Percentiles rank a stretch among this genome's conserved stretches.
phyloP scores from a whole-genome alignment of 2,888 invertebrate genomes.

The Scrobipalpa atriplicella region DNA sequence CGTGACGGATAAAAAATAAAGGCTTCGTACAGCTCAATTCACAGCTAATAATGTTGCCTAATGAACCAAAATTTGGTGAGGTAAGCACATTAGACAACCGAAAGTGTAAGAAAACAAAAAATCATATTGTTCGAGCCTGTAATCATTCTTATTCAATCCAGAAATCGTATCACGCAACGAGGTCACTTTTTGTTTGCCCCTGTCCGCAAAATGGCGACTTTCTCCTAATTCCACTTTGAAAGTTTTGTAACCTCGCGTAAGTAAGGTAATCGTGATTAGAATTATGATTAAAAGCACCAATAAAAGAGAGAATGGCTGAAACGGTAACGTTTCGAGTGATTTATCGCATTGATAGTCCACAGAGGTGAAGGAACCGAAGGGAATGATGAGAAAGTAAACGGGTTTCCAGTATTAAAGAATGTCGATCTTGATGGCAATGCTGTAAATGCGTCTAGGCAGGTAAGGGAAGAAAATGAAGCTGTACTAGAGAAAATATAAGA shows the following conservation, averaged over 20 bases:
- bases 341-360: conserved; percentile 20
- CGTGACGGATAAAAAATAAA: neutral
- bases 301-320: conserved; percentile 48
- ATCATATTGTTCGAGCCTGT: conserved; percentile 23
- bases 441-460: conserved; percentile 13
- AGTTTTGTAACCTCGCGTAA: conserved; percentile 59
- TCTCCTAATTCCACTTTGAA: conserved; percentile 60
- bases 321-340: conserved; percentile 36
- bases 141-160: conserved; percentile 30
- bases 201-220: conserved; percentile 42
- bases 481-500: neutral
- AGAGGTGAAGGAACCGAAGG: conserved; percentile 28
- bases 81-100: conserved; percentile 6
- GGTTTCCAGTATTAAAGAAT: conserved; percentile 26
- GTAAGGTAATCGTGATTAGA: conserved; percentile 64
- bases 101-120: conserved; percentile 22
- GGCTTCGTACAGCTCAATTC: too few relatives aligned
- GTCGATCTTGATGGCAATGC: conserved; percentile 24
- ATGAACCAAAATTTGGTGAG: neutral
- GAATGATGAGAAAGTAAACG: conserved; percentile 30
- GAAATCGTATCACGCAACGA: conserved; percentile 33
- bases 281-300: conserved; percentile 52
- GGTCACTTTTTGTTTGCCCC: conserved; percentile 31
- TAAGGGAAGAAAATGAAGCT: neutral
- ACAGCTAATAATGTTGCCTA: neutral